These are phyloP conservation scores for Fregata magnificens DNA, from an alignment of 2,113 vertebrate genomes.

Conservation along the genomic window DNA sequence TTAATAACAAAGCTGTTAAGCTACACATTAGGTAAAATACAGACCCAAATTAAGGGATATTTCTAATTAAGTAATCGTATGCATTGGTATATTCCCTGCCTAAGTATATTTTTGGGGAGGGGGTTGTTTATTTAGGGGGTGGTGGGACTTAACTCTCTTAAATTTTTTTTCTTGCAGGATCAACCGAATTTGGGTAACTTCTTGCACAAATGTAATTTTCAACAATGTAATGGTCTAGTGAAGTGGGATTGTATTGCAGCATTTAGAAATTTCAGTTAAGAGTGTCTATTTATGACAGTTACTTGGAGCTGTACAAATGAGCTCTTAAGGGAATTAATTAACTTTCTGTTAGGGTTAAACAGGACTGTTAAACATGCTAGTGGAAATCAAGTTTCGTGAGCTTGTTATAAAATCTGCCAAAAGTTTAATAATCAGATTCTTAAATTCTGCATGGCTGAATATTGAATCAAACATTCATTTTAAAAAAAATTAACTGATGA, in stretches of 20 bases:
- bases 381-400: conserved; percentile 17
- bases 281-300: conserved; percentile 8
- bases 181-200: conserved; percentile 1
- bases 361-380: background rate
- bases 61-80: conserved; percentile 55
- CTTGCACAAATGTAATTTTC: conserved; percentile 15
- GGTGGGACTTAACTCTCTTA: background rate
- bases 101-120: background rate
- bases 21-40: conserved; percentile 21
- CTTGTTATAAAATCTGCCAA: background rate
- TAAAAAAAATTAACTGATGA: background rate
- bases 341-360: conserved; percentile 26
- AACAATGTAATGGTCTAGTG: background rate
- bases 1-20: conserved; percentile 72
- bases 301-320: background rate
- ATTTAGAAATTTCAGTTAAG: conserved; percentile 1
- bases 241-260: conserved; percentile 27
- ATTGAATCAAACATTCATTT: background rate
- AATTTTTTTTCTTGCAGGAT: conserved; percentile 4
- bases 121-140: background rate
- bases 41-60: conserved; percentile 42
- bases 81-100: background rate
- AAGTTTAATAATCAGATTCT: background rate
- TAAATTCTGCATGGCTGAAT: background rate
- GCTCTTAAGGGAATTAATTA: conserved; percentile 35